A percentile compares a stretch with the other conserved stretches of the same genome.
These are phyloP conservation scores for Otolemur crassicaudatus DNA, from an alignment of 2,797 vertebrate species.

Conservation along the genomic window DNA sequence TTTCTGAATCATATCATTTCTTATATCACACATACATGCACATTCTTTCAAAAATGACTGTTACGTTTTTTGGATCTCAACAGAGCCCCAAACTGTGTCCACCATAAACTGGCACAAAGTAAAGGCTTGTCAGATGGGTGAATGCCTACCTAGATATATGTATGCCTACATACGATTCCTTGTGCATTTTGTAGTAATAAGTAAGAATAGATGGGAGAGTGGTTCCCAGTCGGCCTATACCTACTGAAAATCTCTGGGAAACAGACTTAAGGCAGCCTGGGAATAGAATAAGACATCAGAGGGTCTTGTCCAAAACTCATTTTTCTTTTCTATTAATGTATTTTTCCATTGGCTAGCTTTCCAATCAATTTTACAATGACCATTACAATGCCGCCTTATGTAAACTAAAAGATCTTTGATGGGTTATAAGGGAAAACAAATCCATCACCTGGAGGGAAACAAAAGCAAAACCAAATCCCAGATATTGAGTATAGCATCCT, in stretches of 20 bases:
- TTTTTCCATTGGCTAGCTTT: conserved; percentile 32
- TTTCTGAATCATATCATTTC: neutral
- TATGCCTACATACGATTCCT: too few relatives aligned
- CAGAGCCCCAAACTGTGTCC: neutral
- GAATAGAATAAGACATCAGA: neutral
- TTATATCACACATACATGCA: neutral
- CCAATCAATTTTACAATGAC: conserved; percentile 35
- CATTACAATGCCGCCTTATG: neutral
- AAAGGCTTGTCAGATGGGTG: neutral
- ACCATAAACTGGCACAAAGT: neutral
- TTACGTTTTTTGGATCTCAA: neutral
- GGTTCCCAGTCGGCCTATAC: neutral
- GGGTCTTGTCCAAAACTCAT: neutral
- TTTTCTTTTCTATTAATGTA: neutral
- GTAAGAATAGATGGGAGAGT: neutral
- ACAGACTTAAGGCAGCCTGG: neutral
- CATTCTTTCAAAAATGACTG: neutral
- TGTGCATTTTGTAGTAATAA: neutral
- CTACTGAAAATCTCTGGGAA: neutral
- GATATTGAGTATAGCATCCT: conserved; percentile 20
- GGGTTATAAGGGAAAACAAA: neutral
- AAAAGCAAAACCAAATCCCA: neutral
- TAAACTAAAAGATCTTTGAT: neutral
- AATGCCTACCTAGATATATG: neutral
- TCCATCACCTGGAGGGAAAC: neutral